These are phyloP conservation scores for Chiroxiphia lanceolata DNA, from an alignment of 2,797 vertebrate species.

Conservation along the genomic window DNA sequence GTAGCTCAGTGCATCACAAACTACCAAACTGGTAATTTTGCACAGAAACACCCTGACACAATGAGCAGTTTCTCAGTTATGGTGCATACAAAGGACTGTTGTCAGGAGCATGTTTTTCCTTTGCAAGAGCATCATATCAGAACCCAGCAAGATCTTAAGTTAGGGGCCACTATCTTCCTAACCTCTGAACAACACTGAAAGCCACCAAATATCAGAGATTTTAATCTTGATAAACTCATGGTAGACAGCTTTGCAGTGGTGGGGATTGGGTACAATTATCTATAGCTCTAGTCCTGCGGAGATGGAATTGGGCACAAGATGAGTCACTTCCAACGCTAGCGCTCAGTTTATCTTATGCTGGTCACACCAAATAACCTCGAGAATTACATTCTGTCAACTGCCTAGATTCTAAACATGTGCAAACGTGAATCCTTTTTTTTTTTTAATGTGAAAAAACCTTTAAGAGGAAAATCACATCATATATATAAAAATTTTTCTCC, in stretches of 20 bases:
- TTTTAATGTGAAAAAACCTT: not conserved
- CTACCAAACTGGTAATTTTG: not conserved
- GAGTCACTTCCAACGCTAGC: not conserved
- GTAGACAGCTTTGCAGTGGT: not conserved
- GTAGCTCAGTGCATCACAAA: not conserved
- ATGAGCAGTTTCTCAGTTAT: not conserved
- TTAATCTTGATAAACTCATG: not conserved
- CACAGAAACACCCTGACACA: not conserved
- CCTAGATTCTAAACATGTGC: not conserved
- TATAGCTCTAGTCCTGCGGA: not conserved
- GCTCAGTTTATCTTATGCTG: not conserved
- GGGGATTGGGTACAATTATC: not conserved
- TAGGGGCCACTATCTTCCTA: not conserved
- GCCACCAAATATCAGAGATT: not conserved
- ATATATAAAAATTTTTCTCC: fast-evolving
- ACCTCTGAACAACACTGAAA: not conserved
- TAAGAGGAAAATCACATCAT: not conserved
- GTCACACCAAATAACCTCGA: not conserved
- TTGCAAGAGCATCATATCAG: not conserved
- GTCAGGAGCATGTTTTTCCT: not conserved
- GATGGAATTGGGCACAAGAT: not conserved
- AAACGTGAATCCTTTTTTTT: not conserved
- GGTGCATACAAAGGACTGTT: fast-evolving
- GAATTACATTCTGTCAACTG: not conserved
- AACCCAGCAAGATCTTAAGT: not conserved